A percentile compares a stretch with the other conserved stretches of the same genome.
Conservation (phyloP, 2,797 vertebrate species). For the Clangula hyemalis region DNA sequence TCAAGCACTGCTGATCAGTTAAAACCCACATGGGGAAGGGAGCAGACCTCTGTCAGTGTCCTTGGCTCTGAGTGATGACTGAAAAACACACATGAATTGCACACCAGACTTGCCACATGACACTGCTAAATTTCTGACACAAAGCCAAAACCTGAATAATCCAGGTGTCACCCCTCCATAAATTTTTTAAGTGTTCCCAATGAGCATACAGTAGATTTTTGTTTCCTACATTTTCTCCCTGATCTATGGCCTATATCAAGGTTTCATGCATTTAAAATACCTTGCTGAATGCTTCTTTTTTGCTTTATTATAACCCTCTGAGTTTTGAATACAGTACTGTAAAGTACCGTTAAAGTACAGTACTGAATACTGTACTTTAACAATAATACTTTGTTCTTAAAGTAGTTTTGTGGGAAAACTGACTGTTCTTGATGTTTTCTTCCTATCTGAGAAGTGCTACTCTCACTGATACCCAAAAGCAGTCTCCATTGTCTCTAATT, state of each 20-base stretch:
- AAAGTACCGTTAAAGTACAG: no score
- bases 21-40: background rate
- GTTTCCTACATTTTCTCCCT: background rate
- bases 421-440: background rate
- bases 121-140: background rate
- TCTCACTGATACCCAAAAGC: background rate
- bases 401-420: background rate
- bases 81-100: background rate
- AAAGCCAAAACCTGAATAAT: background rate
- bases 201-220: background rate
- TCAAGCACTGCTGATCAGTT: background rate
- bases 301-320: background rate
- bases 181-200: background rate
- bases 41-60: background rate
- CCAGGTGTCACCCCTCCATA: background rate
- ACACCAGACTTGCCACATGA: background rate
- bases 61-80: background rate
- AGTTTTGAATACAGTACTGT: background rate
- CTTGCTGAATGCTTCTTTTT: background rate
- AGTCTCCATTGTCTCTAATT: background rate
- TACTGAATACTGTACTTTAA: background rate
- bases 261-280: conserved; percentile 29
- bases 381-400: background rate
- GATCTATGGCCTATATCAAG: background rate
- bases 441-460: background rate